Base-by-base conservation (phyloP, 2,797 vertebrate species). In the Tympanoctomys barrerae region DNA sequence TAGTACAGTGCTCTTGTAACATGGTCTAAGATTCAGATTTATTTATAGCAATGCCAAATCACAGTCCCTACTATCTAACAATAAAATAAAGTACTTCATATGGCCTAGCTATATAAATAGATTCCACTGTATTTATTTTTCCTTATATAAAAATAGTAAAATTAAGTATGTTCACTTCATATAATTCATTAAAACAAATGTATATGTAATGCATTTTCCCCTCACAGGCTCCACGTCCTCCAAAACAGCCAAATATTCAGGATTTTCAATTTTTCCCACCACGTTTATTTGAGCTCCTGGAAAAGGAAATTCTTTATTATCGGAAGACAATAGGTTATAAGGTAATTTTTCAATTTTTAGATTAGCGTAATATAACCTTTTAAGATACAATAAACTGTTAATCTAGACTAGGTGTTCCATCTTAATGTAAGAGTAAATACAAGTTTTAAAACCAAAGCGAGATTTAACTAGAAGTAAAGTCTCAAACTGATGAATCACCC, bases 211-310 rank as follows among this genome's bases (percentile, higher is more conserved):
- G 31, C 66, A 2, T 91, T 79, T 96, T 52, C 90, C 62, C 82
- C 93, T 97, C 95, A 82, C 96, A 99, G 99, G 99, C 99, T 95
- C 99, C 99, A 62, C 98, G 99, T 92, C 99, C 99, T 95, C 99
- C 99, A 19, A 99, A 99, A 96, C 99, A 99, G 95, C 99, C 99
- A 94, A 99, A 99, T 97, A 99, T 99, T 98, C 99, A 99, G 96
- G 99, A 99, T 98, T 99, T 99, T 97, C 99, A 99, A 42, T 99
- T 99, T 97, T 99, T 99, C 79, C 99, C 99, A 52, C 99, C 99
- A 59, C 98, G 98, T 79, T 98, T 99, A 87, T 99, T 99, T 98
- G 99, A 99, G 92, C 98, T 99, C 91, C 98, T 99, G 96, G 99
- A 99, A 97, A 99, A 99, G 98, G 99, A 99, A 98, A 99, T 99